A percentile compares a stretch with the other conserved stretches of the same genome.
These are phyloP conservation scores for Plagiodera versicolora DNA, from an alignment of 2,888 invertebrate genomes.

Conservation along the genomic window DNA sequence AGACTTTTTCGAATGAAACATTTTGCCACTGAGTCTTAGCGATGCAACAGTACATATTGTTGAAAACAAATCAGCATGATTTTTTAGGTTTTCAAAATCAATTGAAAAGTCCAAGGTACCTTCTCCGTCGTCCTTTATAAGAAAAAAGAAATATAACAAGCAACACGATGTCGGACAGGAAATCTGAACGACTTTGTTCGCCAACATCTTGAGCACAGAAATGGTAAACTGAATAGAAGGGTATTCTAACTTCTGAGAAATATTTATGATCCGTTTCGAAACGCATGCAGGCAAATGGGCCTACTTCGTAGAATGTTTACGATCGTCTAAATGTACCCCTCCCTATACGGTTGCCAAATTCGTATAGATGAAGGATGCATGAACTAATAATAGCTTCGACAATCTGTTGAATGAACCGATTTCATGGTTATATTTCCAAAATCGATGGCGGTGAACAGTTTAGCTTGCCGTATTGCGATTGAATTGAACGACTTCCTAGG, in stretches of 20 bases:
- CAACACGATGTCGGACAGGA: not conserved
- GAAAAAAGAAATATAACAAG: too few relatives aligned
- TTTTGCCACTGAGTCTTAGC: too few relatives aligned
- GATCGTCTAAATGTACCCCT: slow-evolving; percentile 1
- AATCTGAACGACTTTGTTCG: not conserved
- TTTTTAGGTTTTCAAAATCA: too few relatives aligned
- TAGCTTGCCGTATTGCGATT: not conserved
- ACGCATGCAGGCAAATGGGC: slow-evolving; percentile 5
- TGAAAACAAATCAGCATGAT: too few relatives aligned
- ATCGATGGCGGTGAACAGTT: not conserved
- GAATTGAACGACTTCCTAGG: not conserved
- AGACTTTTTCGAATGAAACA: too few relatives aligned
- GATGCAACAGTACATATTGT: too few relatives aligned
- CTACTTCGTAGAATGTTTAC: slow-evolving; percentile 7
- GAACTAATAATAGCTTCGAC: slow-evolving; percentile 12
- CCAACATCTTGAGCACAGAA: not conserved
- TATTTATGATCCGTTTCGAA: slow-evolving; percentile 11
- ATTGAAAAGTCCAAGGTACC: too few relatives aligned
- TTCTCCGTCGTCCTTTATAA: too few relatives aligned
- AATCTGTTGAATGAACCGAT: slow-evolving; percentile 5
- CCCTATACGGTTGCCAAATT: slow-evolving; percentile 10
- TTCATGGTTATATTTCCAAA: slow-evolving; percentile 6
- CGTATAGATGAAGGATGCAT: slow-evolving; percentile 5
- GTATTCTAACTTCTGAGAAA: slow-evolving; percentile 12
- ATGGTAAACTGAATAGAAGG: not conserved